Evolutionary conservation across 2,113 vertebrate genomes (phyloP).

Genomic region (Urocynchramus pylzowi): DNA sequence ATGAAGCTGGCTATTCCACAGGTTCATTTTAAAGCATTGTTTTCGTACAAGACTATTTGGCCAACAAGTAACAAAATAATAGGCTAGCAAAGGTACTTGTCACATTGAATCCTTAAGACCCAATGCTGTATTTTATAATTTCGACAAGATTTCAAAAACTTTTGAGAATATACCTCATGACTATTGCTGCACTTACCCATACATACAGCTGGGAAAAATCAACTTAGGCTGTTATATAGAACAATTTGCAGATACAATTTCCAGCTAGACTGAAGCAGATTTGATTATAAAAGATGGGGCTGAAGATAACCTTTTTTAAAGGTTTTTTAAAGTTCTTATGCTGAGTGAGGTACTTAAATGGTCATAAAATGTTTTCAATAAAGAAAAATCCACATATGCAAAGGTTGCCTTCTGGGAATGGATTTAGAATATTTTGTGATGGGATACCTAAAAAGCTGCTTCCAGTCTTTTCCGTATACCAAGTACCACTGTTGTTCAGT

Average conservation of each 20-base stretch:
- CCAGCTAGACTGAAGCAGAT: neutral
- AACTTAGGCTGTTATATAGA: neutral
- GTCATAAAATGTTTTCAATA: neutral
- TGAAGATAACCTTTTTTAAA: neutral
- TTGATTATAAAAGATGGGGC: neutral
- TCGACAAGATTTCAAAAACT: neutral
- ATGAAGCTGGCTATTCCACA: neutral
- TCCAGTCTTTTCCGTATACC: neutral
- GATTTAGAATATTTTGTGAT: neutral
- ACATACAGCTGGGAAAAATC: neutral
- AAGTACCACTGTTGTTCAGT: neutral
- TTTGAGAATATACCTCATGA: neutral
- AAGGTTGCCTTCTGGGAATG: neutral
- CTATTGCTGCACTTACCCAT: neutral
- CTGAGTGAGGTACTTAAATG: neutral
- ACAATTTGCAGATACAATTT: neutral
- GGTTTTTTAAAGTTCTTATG: neutral
- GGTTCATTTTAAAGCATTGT: neutral
- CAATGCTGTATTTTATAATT: neutral
- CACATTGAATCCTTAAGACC: neutral
- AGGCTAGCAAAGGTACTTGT: neutral
- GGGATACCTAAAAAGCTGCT: neutral
- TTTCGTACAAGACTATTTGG: neutral
- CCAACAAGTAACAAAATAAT: neutral
- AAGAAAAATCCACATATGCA: neutral